Base-by-base conservation (phyloP, 2,113 vertebrate species). In the Ginglymostoma cirratum region DNA sequence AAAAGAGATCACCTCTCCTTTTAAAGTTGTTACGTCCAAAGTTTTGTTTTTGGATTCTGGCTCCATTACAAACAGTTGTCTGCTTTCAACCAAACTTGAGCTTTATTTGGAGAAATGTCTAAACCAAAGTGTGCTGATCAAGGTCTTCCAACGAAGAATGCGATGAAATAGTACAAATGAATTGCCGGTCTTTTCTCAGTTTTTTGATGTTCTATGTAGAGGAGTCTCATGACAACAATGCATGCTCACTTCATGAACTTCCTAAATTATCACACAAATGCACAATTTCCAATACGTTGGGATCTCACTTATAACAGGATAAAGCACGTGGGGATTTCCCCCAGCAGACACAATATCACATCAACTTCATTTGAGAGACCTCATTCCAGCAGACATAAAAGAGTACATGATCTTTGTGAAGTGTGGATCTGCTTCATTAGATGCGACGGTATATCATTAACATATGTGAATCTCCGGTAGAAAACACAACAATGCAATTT, bases 1-100 rank as follows among this genome's bases (percentile, higher is more conserved):
- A 97, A 99, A 99, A 27, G 96, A 69, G 8, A 99, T 97, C 48
- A 99, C 96, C 96, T 98, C 98, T 0, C 99, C 99, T 95, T 97
- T 97, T 93, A 98, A 96, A 96, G 98, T 97, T 34, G 99, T 52
- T 30, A 95, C 94, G 72, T 95, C 48, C 38, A 72, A 27, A 95
- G 45, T 72, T 42, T 95, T 95, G 15, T 72, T 72, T 34, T 52
- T 52, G 94, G 94, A 95, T 95, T 95, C 94, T 27, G 34, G 67
- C 69, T 95, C 69, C 69, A 72, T 95, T 95, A 48, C 45, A 76
- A 95, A 76, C 5, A 76, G 65, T 10, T 95, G 93, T 45, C 38
- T 94, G n/a, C 42, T 30, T 67, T 38, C 15, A 96, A 95, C 38
- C 96, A 76, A 17, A 95, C 86, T 21, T 4, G 14, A 85, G 19